Conservation (phyloP, 2,888 invertebrate species). For the Scaptodrosophila latifasciaeformis region DNA sequence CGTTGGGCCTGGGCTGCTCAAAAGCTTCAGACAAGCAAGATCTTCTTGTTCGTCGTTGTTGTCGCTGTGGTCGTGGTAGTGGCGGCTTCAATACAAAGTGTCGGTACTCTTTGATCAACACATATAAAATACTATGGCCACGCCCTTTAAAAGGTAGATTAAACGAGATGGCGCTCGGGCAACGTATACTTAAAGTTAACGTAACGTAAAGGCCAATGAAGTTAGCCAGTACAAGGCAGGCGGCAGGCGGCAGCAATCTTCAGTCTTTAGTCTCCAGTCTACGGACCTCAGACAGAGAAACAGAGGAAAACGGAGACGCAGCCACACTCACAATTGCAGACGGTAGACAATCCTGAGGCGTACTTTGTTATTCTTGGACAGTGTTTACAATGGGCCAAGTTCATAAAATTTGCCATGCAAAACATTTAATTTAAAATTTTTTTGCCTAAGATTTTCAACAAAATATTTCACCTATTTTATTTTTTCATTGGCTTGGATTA, state of each 20-base stretch:
- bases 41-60: constrained; percentile 26
- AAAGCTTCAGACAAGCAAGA: constrained; percentile 19
- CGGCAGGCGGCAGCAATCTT: constrained; percentile 11
- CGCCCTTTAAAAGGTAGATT: constrained; percentile 74
- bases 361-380: constrained; percentile 48
- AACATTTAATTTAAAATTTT: not conserved
- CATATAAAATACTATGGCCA: constrained; percentile 75
- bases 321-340: no score
- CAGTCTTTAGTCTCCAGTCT: not conserved
- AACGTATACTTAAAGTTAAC: constrained; percentile 69
- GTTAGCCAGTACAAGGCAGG: constrained; percentile 52
- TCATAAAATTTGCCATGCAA: no score
- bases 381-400: constrained; percentile 44
- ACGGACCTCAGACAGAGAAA: no score
- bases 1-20: constrained; percentile 30
- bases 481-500: no score
- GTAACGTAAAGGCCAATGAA: constrained; percentile 69
- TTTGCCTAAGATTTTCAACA: not conserved
- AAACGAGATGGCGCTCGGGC: constrained; percentile 75
- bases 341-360: constrained; percentile 45
- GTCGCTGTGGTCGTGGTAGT: no score
- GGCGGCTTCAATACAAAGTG: constrained; percentile 71
- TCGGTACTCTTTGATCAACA: constrained; percentile 74
- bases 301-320: not conserved
- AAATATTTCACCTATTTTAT: no score